Evolutionary conservation across 2,113 vertebrate species (phyloP).

Genomic region (Laterallus jamaicensis): DNA sequence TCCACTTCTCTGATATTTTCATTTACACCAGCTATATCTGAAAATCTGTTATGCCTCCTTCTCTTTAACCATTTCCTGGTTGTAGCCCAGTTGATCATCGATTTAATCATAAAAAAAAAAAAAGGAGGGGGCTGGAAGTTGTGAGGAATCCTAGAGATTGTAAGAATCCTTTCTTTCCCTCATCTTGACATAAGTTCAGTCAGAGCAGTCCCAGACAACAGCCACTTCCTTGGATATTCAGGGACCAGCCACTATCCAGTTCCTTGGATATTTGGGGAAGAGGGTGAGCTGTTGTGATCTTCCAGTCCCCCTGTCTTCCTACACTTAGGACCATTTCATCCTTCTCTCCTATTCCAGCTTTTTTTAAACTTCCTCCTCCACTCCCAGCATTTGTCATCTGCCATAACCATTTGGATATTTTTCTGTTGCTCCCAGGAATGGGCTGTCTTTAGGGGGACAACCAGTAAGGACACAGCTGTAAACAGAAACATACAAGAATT

Average conservation of each 20-base stretch:
- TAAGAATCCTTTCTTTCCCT: neutral
- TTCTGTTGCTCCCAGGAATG: neutral
- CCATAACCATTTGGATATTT: neutral
- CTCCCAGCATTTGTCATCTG: rapidly evolving
- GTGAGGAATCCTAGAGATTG: neutral
- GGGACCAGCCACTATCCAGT: neutral
- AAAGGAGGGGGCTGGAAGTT: neutral
- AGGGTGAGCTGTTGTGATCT: neutral
- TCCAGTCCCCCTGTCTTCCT: neutral
- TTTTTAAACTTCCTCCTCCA: neutral
- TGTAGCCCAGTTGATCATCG: neutral
- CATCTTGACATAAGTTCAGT: neutral
- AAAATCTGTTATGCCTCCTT: neutral
- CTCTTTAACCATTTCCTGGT: neutral
- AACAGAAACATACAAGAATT: neutral
- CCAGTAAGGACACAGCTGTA: neutral
- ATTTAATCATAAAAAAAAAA: neutral
- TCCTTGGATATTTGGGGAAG: neutral
- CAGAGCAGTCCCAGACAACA: neutral
- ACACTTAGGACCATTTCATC: neutral
- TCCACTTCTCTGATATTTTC: neutral
- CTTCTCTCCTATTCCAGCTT: neutral
- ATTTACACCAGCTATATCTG: neutral
- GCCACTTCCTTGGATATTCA: neutral
- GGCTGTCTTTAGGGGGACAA: neutral